Evolutionary conservation across 2,113 vertebrate species (phyloP).

Genomic region (Psophia crepitans): DNA sequence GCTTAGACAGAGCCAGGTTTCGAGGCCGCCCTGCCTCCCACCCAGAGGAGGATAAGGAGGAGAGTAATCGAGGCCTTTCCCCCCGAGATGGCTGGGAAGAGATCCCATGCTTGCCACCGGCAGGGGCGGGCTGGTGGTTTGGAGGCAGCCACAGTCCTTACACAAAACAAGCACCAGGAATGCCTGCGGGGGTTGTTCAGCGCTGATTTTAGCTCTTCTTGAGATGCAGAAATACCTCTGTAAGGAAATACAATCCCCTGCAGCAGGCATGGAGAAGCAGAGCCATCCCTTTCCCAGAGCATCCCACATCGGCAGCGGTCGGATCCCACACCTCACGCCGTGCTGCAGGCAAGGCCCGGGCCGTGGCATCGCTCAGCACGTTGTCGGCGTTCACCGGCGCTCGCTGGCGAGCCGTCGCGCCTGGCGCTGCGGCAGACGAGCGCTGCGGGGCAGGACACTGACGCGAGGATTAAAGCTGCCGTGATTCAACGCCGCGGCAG

Average conservation of each 20-base stretch:
- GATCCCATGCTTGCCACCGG: not conserved
- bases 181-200: not conserved
- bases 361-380: fast-evolving
- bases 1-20: not conserved
- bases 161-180: not conserved
- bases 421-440: not conserved
- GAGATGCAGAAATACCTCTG: not conserved
- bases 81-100: not conserved
- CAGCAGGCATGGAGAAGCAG: not conserved
- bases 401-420: fast-evolving
- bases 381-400: fast-evolving
- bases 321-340: fast-evolving
- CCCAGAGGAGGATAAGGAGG: not conserved
- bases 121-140: not conserved
- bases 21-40: not conserved
- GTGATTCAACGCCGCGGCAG: not conserved
- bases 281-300: not conserved
- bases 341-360: not conserved
- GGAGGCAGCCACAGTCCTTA: not conserved
- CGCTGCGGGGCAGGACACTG: not conserved
- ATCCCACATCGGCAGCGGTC: not conserved
- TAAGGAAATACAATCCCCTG: not conserved
- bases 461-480: fast-evolving
- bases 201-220: not conserved
- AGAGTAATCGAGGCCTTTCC: not conserved